Evolutionary conservation across 2,888 invertebrate genomes (phyloP).

Genomic region (Diloba caeruleocephala): DNA sequence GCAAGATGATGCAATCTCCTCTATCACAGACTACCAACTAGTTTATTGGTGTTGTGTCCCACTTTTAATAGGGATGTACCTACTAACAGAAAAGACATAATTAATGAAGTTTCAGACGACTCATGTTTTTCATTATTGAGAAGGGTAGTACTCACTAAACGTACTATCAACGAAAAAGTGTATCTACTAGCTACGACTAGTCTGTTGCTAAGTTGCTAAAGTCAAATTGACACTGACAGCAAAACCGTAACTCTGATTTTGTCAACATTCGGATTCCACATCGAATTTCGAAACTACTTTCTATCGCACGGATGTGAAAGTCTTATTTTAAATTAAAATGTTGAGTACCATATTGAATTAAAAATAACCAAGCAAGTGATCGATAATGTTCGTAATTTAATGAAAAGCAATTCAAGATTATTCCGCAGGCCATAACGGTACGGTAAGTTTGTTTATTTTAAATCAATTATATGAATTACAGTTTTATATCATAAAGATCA

Average conservation of each 20-base stretch:
- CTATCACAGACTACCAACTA: too few relatives aligned
- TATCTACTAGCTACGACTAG: conserved; percentile 3
- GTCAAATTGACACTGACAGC: conserved; percentile 9
- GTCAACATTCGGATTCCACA: conserved; percentile 37
- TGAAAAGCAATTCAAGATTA: conserved; percentile 10
- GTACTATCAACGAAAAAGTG: too few relatives aligned
- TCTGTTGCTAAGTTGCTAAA: conserved; percentile 11
- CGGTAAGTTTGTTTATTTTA: conserved; percentile 28
- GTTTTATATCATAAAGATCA: conserved; percentile 11
- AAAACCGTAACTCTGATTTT: conserved; percentile 17
- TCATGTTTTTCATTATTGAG: too few relatives aligned
- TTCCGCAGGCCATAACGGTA: neutral
- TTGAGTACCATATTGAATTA: neutral
- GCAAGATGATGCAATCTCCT: too few relatives aligned
- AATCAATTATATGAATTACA: conserved; percentile 1
- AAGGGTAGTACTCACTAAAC: too few relatives aligned
- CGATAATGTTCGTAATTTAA: conserved; percentile 17
- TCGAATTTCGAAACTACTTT: too few relatives aligned
- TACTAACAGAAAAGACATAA: too few relatives aligned
- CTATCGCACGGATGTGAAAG: conserved; percentile 15
- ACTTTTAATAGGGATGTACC: too few relatives aligned
- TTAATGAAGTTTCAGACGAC: too few relatives aligned
- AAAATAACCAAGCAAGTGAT: neutral
- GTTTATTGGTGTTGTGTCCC: too few relatives aligned
- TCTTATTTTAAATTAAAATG: conserved; percentile 18